These are phyloP conservation scores for Opisthograptis luteolata DNA, from an alignment of 2,888 invertebrate species.

Conservation along the genomic window DNA sequence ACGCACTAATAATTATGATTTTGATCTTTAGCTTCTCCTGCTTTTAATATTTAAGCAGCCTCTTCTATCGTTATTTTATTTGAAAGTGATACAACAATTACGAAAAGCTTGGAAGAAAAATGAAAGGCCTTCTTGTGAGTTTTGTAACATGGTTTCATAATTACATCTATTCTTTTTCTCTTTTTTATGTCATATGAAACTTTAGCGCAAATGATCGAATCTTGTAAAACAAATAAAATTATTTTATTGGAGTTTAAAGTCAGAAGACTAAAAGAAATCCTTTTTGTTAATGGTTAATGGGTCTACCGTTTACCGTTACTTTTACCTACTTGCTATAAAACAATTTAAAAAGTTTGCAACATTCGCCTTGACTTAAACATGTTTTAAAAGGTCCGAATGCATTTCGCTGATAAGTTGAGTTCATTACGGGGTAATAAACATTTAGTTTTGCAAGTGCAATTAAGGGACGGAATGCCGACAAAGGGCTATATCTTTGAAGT, in stretches of 20 bases:
- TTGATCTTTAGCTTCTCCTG: no score
- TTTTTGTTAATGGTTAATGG: constrained; percentile 23
- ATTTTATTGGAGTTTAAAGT: not conserved
- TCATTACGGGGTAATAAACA: constrained; percentile 62
- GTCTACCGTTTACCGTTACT: constrained; percentile 28
- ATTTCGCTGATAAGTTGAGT: constrained; percentile 52
- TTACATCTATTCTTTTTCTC: no score
- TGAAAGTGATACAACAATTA: no score
- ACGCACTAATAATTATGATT: no score
- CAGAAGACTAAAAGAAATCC: constrained; percentile 7
- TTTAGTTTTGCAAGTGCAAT: constrained; percentile 74
- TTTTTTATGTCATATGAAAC: no score
- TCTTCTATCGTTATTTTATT: no score
- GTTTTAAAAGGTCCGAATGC: constrained; percentile 32
- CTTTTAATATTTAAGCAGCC: no score
- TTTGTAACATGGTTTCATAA: no score
- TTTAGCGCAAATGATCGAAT: not conserved
- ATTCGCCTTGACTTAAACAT: constrained; percentile 21
- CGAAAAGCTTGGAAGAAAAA: no score
- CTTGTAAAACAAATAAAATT: not conserved
- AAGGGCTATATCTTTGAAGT: constrained; percentile 71
- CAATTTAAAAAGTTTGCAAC: constrained; percentile 35
- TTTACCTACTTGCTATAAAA: constrained; percentile 37
- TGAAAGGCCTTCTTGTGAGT: no score
- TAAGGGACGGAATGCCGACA: constrained; percentile 66